Conservation (phyloP, 2,797 vertebrate species). For the Diglossa cyanea region DNA sequence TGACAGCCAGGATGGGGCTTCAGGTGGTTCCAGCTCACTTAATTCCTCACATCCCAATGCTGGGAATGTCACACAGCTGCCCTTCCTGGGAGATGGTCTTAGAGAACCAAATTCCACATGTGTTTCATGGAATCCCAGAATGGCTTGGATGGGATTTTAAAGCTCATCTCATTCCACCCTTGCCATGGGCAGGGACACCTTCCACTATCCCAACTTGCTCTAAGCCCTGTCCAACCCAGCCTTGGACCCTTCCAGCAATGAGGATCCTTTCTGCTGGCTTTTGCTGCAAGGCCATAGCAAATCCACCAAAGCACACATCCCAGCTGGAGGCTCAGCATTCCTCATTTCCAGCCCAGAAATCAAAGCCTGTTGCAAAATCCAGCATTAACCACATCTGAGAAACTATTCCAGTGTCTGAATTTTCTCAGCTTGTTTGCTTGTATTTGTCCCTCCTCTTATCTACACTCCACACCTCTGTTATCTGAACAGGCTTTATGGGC, state of each 20-base stretch:
- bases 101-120: neutral
- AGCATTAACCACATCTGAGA: neutral
- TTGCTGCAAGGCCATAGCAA: neutral
- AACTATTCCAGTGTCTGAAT: neutral
- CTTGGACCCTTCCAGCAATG: neutral
- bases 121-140: neutral
- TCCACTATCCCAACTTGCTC: neutral
- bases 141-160: neutral
- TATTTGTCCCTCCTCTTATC: neutral
- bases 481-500: neutral
- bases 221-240: accelerated
- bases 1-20: neutral
- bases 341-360: neutral
- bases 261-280: neutral
- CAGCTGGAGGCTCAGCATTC: neutral
- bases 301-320: neutral
- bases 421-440: neutral
- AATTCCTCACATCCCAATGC: neutral
- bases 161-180: neutral
- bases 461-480: neutral
- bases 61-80: neutral
- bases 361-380: neutral
- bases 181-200: neutral
- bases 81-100: neutral
- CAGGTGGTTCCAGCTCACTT: neutral